Evolutionary conservation across 2,888 invertebrate genomes (phyloP).

Genomic region (Caenorhabditis imperialis): DNA sequence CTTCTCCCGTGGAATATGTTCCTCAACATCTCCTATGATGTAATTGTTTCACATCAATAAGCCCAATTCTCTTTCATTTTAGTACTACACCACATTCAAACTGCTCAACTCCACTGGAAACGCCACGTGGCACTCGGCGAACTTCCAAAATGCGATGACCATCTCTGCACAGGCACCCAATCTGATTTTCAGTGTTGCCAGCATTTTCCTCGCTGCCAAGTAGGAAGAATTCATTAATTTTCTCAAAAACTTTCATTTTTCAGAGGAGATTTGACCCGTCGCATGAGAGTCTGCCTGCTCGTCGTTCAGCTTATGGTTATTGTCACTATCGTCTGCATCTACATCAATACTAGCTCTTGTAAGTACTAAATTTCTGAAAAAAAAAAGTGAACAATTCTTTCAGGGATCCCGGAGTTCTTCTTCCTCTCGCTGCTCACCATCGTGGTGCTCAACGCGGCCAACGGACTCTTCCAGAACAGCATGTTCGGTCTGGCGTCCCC

Average conservation of each 20-base stretch:
- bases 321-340: constrained; percentile 79
- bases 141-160: constrained; percentile 89
- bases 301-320: constrained; percentile 78
- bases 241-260: no score
- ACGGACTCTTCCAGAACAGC: constrained; percentile 86
- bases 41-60: constrained; percentile 23
- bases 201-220: constrained; percentile 79
- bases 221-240: no score
- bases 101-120: constrained; percentile 79
- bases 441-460: constrained; percentile 83
- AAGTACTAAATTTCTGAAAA: constrained; percentile 73
- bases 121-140: constrained; percentile 81
- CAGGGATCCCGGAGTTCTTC: constrained; percentile 79
- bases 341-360: constrained; percentile 80
- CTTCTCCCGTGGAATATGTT: constrained; percentile 99
- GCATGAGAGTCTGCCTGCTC: constrained; percentile 83
- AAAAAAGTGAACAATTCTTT: constrained; percentile 16
- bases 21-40: constrained; percentile 83
- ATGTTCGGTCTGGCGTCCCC: constrained; percentile 95
- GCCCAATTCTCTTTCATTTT: constrained; percentile 36
- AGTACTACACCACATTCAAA: constrained; percentile 88
- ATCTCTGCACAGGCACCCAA: constrained; percentile 94
- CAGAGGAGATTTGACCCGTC: constrained; percentile 88
- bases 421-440: constrained; percentile 79
- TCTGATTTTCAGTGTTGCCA: constrained; percentile 85